Base-by-base conservation (phyloP, 2,888 invertebrate species). In the Ommatoiulus sabulosus region DNA sequence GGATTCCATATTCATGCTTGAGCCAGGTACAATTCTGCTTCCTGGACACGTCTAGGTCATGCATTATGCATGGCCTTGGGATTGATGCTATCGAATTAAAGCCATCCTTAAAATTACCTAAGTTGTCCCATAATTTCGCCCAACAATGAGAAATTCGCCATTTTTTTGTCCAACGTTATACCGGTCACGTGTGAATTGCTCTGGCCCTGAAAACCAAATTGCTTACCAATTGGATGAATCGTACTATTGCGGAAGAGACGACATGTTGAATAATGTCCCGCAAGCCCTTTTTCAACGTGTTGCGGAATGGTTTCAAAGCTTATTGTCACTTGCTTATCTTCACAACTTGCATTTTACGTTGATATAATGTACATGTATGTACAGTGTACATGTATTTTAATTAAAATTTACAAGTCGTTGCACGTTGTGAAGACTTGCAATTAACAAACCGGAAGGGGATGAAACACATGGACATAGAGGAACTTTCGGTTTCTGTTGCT, bases 21-120 rank as follows among this genome's bases (percentile, higher is more conserved):
- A 80, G 80, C 80, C 80, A 35, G 35, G 80, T 35, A 80, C 80
- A 80, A 80, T 80, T 35, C 35, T 35, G 80, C 35, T 80, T 80
- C 80, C 35, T 80, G 80, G 80, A 80, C 80, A 80, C 80, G 80
- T 80, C 80, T 80, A 80, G 80, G 80, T 80, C 80, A 80, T 80
- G 80, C 24, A 80, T 80, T 80, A 80, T 80, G 80, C 35, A 80
- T 80, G 80, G 80, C 80, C 80, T 80, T 80, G 80, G 35, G 80
- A 80, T 35, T 35, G 80, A 2, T 24, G 35, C 24, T 80, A 35
- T 80, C 12, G 12, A 80, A 80, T 35, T 80, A 80, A 80, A 35
- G 35, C 80, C 35, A 35, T 24, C 35, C 35, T 35, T 6, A 3
- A 80, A 80, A 80, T 80, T 80, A 80, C 35, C 35, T 35, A 80